Evolutionary conservation across 2,888 invertebrate species (phyloP).

Genomic region (Caenorhabditis virilis): DNA sequence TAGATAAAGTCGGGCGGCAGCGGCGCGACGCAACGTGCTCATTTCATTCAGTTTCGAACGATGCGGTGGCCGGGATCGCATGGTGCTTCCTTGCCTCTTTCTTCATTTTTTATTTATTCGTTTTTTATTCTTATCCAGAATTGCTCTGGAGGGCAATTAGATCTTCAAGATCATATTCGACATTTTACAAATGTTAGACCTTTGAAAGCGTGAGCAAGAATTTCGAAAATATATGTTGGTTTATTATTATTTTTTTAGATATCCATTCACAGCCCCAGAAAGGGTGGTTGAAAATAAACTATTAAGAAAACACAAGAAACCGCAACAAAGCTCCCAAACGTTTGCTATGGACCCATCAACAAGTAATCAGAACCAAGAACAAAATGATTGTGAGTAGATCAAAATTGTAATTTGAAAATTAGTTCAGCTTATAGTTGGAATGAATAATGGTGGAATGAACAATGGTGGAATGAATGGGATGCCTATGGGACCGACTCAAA

Average conservation of each 20-base stretch:
- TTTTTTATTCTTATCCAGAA: conserved; percentile 2
- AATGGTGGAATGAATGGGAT: conserved; percentile 9
- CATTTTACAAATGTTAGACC: conserved; percentile 26
- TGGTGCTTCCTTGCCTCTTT: too few species aligned
- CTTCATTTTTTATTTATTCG: conserved; percentile 3
- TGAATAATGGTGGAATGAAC: conserved; percentile 6
- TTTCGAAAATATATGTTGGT: background rate
- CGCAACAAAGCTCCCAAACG: conserved; percentile 7
- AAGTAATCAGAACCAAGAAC: too few species aligned
- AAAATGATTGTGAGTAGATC: conserved; percentile 19
- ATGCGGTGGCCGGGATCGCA: background rate
- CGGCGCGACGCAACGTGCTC: conserved; percentile 25
- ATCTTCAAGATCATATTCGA: conserved; percentile 15
- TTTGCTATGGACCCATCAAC: too few species aligned
- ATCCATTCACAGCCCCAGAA: conserved; percentile 50
- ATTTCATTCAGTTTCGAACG: conserved; percentile 11
- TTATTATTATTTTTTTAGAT: conserved; percentile 16
- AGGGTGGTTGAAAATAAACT: conserved; percentile 43
- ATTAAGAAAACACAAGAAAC: conserved; percentile 29
- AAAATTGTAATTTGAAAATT: background rate
- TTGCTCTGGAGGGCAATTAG: conserved; percentile 17
- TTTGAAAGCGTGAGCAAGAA: conserved; percentile 16
- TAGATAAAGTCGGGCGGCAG: conserved; percentile 28
- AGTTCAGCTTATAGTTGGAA: conserved; percentile 11
- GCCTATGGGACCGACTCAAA: conserved; percentile 12